phyloP scores from a whole-genome alignment of 2,888 invertebrate species.

The Hemistola chrysoprasaria region DNA sequence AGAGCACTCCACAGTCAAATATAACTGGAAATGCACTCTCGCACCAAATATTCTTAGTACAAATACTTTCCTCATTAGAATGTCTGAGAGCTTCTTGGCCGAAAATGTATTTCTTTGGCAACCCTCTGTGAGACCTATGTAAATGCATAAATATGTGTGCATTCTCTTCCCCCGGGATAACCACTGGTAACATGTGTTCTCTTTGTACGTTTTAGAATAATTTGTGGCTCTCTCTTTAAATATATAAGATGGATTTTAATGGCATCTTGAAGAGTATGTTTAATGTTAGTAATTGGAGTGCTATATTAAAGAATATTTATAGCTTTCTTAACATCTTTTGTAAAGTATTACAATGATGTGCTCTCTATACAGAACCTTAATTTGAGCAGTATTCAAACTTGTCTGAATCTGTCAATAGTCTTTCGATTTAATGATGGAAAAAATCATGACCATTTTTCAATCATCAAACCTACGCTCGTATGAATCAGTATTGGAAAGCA shows the following conservation, averaged over 20 bases:
- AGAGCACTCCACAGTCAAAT: conserved; percentile 7
- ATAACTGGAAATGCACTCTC: conserved; percentile 15
- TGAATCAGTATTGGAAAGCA: conserved; percentile 11
- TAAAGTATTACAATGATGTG: too few species aligned
- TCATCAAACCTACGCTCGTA: conserved; percentile 3
- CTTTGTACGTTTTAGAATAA: conserved; percentile 19
- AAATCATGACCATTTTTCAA: conserved; percentile 1
- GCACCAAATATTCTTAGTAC: conserved; percentile 40
- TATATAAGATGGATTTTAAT: conserved; percentile 3
- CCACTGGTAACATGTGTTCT: conserved; percentile 25
- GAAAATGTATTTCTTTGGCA: conserved; percentile 52
- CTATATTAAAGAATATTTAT: too few species aligned
- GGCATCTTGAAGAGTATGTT: conserved; percentile 2
- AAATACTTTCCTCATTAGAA: conserved; percentile 62
- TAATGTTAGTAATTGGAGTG: too few species aligned
- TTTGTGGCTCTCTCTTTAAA: conserved; percentile 3
- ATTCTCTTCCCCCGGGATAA: conserved; percentile 34
- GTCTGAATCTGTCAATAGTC: background rate
- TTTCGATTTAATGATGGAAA: background rate
- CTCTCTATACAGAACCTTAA: too few species aligned
- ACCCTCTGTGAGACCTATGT: conserved; percentile 53
- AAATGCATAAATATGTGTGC: conserved; percentile 50
- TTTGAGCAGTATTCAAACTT: conserved; percentile 6
- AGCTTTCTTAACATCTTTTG: too few species aligned
- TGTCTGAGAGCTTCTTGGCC: conserved; percentile 61